Base-by-base conservation (phyloP, 2,888 invertebrate genomes). In the Drosophila anomelani region DNA sequence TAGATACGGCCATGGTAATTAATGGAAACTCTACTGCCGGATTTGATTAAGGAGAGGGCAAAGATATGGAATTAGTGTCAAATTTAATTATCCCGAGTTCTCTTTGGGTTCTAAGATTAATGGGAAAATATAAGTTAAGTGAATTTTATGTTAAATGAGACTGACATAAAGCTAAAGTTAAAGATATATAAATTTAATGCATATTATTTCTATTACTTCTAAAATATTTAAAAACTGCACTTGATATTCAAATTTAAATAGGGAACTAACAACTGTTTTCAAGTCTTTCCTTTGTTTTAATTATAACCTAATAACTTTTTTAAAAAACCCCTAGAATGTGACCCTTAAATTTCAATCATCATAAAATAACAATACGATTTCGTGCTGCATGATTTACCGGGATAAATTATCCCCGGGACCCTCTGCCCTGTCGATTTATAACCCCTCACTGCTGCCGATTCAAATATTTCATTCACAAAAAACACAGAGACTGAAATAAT, bases 381-480 rank as follows among this genome's bases (percentile, higher is more conserved):
- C 64, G 43, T 51, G 64, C 15, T 26, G 17, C 43, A 51, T 20
- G 49, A 64, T 63, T 64, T 63, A 39, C 17, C 34, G 49, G n/a
- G n/a, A n/a, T n/a, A 34, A 49, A 43, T 64, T 51, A 64, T 7
- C 44, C 38, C 63, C 23, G n/a, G 38, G 12, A 44, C 29, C 29
- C 26, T 44, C 51, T 38, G 38, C 49, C 26, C 17, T n/a, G 1
- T 36, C 17, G 43, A 53, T 64, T 53, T 54, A 64, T 53, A 66
- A 46, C 64, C 38, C 32, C 23, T 39, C 46, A 38, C 53, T 38
- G 38, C 44, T 66, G 53, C 39, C 43, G n/a, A 51, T 53, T 64
- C 66, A 39, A 64, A 66, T 64, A 66, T 66, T 66, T 66, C 66
- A 66, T 66, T 66, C 51, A 38, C 51, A 53, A 38, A 49, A 20